A percentile compares a stretch with the other conserved stretches of the same genome.
Evolutionary conservation across 2,888 invertebrate species (phyloP).

Genomic region (Xanthorhoe spadicearia): DNA sequence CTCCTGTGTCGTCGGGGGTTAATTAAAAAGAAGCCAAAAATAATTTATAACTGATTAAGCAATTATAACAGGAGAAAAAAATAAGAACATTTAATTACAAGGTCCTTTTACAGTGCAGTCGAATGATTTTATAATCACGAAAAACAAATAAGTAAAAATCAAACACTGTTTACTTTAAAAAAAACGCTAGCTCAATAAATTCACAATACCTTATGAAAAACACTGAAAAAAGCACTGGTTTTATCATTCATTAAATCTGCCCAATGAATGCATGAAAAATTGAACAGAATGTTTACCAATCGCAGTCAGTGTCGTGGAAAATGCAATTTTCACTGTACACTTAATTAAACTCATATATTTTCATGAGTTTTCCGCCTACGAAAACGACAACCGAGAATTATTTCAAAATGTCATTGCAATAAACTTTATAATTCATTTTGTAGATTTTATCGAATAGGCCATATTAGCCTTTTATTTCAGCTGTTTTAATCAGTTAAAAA

Average conservation of each 20-base stretch:
- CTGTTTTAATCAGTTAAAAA: no score
- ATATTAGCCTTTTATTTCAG: no score
- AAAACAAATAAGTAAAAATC: no score
- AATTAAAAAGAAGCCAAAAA: no score
- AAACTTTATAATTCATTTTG: no score
- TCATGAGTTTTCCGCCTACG: conserved; percentile 28
- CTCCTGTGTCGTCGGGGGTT: no score
- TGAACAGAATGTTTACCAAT: conserved; percentile 34
- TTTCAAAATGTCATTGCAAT: background rate
- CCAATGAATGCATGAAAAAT: conserved; percentile 34
- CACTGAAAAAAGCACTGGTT: background rate
- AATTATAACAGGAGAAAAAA: no score
- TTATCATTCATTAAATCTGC: conserved; percentile 20
- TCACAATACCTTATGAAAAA: background rate
- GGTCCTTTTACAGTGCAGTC: no score
- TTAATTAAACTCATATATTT: conserved; percentile 39
- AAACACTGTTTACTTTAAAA: background rate
- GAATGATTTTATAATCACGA: no score
- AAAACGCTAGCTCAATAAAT: background rate
- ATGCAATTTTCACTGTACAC: conserved; percentile 38
- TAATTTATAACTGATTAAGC: no score
- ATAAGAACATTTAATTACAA: no score
- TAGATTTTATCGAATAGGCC: no score
- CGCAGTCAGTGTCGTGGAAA: conserved; percentile 36
- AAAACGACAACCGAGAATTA: conserved; percentile 7